Conservation (phyloP, 1,140 invertebrate genomes). For the Pectinophora gossypiella region DNA sequence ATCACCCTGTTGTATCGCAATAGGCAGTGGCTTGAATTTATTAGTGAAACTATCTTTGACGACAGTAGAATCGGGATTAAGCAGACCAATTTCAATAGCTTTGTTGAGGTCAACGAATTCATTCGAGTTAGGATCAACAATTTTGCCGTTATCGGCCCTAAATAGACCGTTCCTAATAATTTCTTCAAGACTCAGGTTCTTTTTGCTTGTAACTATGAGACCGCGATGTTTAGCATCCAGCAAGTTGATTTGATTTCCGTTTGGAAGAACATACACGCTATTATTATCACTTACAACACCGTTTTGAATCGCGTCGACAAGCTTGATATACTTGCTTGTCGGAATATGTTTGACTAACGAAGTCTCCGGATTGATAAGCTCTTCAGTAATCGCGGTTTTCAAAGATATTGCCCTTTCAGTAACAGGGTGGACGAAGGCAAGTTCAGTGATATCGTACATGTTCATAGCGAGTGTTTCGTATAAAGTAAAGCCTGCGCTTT, state of each 20-base stretch:
- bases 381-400: slow-evolving; percentile 84
- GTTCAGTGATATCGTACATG: slow-evolving; percentile 83
- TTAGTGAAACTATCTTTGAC: slow-evolving; percentile 86
- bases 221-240: slow-evolving; percentile 83
- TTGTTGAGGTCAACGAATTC: slow-evolving; percentile 82
- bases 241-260: slow-evolving; percentile 79
- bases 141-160: slow-evolving; percentile 85
- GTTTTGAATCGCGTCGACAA: slow-evolving; percentile 85
- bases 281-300: slow-evolving; percentile 84
- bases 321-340: slow-evolving; percentile 81
- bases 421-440: slow-evolving; percentile 88
- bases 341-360: slow-evolving; percentile 87
- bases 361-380: slow-evolving; percentile 87
- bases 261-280: slow-evolving; percentile 82
- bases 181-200: slow-evolving; percentile 85
- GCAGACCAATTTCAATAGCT: slow-evolving; percentile 82
- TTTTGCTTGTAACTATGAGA: slow-evolving; percentile 84
- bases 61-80: slow-evolving; percentile 86
- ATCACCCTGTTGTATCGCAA: slow-evolving; percentile 87
- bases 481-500: slow-evolving; percentile 86
- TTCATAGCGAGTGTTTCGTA: slow-evolving; percentile 90
- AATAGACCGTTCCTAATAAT: slow-evolving; percentile 86
- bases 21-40: slow-evolving; percentile 82
- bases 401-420: slow-evolving; percentile 87
- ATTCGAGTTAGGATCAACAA: slow-evolving; percentile 84